Conservation (phyloP, 1,140 invertebrate species). For the Sycobia sp. region DNA sequence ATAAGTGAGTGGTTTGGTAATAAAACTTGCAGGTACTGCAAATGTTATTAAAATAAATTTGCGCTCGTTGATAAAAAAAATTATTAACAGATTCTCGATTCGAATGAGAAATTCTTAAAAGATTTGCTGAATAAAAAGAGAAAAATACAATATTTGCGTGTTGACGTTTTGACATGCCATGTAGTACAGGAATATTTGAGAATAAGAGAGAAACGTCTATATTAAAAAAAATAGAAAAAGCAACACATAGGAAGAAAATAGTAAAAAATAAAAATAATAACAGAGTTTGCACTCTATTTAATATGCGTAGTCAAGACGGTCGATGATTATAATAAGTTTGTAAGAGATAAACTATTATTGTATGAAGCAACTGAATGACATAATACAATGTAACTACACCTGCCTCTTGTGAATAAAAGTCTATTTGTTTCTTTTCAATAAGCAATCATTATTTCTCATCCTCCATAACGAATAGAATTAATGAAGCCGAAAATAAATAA, state of each 20-base stretch:
- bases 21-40: constrained; percentile 5
- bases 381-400: constrained; percentile 58
- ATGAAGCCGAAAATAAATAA: no score
- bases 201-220: constrained; percentile 7
- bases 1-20: constrained; percentile 11
- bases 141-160: not conserved
- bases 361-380: constrained; percentile 51
- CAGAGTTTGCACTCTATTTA: constrained; percentile 51
- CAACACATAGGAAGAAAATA: no score
- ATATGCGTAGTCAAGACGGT: constrained; percentile 52
- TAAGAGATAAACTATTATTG: constrained; percentile 48
- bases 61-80: constrained; percentile 4
- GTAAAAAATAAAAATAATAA: constrained; percentile 42
- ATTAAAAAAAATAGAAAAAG: constrained; percentile 26
- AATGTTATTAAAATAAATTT: constrained; percentile 14
- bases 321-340: constrained; percentile 49
- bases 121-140: not conserved
- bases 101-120: no score
- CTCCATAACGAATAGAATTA: not conserved
- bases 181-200: constrained; percentile 10
- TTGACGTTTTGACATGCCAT: constrained; percentile 16
- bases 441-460: not conserved
- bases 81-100: no score
- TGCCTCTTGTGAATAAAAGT: constrained; percentile 62
- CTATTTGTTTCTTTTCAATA: constrained; percentile 59